Conservation (phyloP, 1,140 invertebrate genomes). For the Trissolcus basalis region DNA sequence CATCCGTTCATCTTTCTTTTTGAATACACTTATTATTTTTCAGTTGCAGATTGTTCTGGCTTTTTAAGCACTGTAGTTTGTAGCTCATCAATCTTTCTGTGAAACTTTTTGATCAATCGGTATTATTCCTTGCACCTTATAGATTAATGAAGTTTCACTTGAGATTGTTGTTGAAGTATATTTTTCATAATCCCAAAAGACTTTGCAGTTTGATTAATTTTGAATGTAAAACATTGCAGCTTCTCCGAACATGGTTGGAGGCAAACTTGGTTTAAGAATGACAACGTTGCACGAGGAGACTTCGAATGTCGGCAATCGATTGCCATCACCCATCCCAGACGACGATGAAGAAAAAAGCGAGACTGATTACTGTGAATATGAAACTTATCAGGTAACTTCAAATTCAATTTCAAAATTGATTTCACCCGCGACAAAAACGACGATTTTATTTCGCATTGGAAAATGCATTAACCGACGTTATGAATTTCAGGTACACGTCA, state of each 20-base stretch:
- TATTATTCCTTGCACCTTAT: neutral
- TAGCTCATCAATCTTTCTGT: constrained; percentile 21
- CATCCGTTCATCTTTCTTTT: constrained; percentile 7
- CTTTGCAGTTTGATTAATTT: constrained; percentile 24
- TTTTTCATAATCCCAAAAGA: neutral
- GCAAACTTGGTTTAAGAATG: constrained; percentile 90
- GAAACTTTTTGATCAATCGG: neutral
- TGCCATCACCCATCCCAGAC: constrained; percentile 70
- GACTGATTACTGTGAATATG: constrained; percentile 79
- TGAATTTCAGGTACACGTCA: constrained; percentile 62
- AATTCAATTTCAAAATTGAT: no score
- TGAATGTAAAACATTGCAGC: constrained; percentile 76
- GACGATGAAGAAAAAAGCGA: constrained; percentile 79
- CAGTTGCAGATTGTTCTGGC: constrained; percentile 56
- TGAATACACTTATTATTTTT: constrained; percentile 34
- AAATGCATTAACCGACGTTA: no score
- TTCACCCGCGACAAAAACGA: no score
- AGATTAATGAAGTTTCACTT: neutral
- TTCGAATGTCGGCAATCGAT: constrained; percentile 68
- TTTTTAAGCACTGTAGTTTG: constrained; percentile 25
- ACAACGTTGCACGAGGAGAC: constrained; percentile 92
- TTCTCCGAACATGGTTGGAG: constrained; percentile 86
- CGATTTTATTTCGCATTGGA: no score
- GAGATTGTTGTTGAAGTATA: neutral
- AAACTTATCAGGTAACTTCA: constrained; percentile 73